Base-by-base conservation (phyloP, 2,113 vertebrate species). In the Falco punctatus region DNA sequence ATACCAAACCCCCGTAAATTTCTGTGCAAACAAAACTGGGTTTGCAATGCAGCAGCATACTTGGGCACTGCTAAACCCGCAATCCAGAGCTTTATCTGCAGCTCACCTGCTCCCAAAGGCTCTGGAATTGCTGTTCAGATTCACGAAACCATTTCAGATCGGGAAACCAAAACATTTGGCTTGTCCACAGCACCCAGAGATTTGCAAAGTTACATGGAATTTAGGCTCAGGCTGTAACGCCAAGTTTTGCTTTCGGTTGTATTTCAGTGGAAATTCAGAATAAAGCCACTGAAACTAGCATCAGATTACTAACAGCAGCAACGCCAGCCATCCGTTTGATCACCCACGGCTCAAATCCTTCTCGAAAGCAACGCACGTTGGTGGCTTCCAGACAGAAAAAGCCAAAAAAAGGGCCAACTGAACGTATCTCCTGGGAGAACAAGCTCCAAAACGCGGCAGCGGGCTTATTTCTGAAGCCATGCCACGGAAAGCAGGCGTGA, bases 51-150 rank as follows among this genome's bases (percentile, higher is more conserved):
- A 3, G 49, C 0, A n/a, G 54, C 35, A 38, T 28, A 28, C 51
- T 57, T 3, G 7, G 3, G 20, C 5, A 8, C 44, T 1, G 44
- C 42, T 17, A 74, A 65, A 19, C 3, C 0, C 3, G 13, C 5
- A 24, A 46, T 0, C 48, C 35, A 38, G 30, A 82, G 22, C 59
- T 32, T 17, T 2, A 54, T 21, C 24, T 14, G 23, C 28, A 42
- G 21, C 30, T 10, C 9, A 52, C 17, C 52, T 24, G 17, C 8
- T 75, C 35, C 7, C 49, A 72, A 30, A 42, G 21, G 40, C 44
- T 57, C 10, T 13, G 42, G 16, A 2, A 11, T 26, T 38, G n/a
- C 55, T 48, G 14, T 23, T 40, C 49, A 44, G 81, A 46, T 42
- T 12, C 2, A 1, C n/a, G n/a, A 86, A 86, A 73, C 20, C 49